These are phyloP conservation scores for Gymnocypris eckloni DNA, from an alignment of 2,797 vertebrate genomes.

Conservation along the genomic window DNA sequence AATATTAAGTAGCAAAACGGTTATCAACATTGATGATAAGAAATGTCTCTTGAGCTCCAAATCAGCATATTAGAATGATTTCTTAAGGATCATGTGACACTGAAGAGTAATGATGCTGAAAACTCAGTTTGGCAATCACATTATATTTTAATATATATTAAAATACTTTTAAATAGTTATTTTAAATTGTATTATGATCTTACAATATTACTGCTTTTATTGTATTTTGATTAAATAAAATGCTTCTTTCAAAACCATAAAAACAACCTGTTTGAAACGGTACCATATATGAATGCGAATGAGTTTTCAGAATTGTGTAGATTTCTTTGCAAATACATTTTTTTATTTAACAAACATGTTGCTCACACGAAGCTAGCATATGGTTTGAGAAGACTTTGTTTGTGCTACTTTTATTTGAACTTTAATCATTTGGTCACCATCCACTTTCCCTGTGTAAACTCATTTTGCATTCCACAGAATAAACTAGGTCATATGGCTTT, in stretches of 20 bases:
- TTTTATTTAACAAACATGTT: neutral
- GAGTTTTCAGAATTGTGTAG: neutral
- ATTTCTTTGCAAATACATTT: neutral
- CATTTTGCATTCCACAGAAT: neutral
- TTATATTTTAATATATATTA: too few species aligned
- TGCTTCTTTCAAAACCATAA: neutral
- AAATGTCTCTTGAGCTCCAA: neutral
- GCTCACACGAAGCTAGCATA: neutral
- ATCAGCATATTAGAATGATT: neutral
- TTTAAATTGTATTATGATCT: neutral
- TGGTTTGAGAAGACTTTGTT: neutral
- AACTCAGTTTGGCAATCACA: too few species aligned
- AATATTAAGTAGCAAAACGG: neutral
- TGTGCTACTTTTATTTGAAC: neutral
- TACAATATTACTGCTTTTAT: neutral
- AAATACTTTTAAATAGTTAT: neutral
- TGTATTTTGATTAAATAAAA: neutral
- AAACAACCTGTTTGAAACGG: rapidly evolving
- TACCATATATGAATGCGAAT: neutral
- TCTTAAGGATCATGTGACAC: neutral
- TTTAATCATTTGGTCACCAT: neutral
- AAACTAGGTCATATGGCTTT: neutral
- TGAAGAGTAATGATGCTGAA: too few species aligned
- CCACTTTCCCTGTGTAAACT: neutral
- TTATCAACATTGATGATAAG: neutral